Percentiles rank a stretch among this genome's conserved stretches.
phyloP scores from a whole-genome alignment of 2,113 vertebrate species.

The Anarhynchus alexandrinus region DNA sequence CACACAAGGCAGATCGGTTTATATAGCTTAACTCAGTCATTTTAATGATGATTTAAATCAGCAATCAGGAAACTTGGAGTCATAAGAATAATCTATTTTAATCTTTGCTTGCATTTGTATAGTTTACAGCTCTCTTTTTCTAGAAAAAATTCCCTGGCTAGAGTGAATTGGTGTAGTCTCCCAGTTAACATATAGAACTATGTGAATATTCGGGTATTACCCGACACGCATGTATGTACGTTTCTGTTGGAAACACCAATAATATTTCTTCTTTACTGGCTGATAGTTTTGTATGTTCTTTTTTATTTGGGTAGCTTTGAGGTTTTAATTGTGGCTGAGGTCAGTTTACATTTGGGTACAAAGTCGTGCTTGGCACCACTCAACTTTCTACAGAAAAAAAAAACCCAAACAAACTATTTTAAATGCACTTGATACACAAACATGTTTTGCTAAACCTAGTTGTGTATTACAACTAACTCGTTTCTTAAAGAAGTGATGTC shows the following conservation, averaged over 20 bases:
- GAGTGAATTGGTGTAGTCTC: background rate
- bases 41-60: background rate
- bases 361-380: background rate
- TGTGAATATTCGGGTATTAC: background rate
- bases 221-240: background rate
- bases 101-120: background rate
- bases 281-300: background rate
- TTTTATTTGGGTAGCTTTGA: background rate
- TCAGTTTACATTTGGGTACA: background rate
- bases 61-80: background rate
- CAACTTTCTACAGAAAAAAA: background rate
- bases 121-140: background rate
- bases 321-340: background rate
- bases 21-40: background rate
- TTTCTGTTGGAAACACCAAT: background rate
- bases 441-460: background rate
- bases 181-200: background rate
- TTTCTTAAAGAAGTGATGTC: background rate
- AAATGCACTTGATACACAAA: background rate
- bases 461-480: background rate
- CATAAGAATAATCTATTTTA: background rate
- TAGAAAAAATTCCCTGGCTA: background rate
- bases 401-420: background rate
- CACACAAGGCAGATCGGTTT: background rate
- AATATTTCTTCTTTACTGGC: background rate